Conservation (phyloP, 2,888 invertebrate genomes). For the Epinotia ramella region DNA sequence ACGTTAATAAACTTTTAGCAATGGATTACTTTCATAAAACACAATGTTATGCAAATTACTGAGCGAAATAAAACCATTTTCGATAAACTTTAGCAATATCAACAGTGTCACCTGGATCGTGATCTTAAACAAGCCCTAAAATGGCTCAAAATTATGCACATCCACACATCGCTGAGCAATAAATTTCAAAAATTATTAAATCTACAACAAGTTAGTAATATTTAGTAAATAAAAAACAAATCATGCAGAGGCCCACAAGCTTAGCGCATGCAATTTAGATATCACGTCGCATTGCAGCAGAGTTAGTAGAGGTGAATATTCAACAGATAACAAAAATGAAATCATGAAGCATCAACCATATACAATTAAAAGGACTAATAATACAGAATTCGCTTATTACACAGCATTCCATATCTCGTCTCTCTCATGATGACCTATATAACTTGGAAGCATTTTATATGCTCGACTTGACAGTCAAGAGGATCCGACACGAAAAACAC, state of each 20-base stretch:
- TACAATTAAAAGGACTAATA: neutral
- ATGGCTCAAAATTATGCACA: neutral
- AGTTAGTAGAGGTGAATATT: neutral
- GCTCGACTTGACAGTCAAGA: neutral
- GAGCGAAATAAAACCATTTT: neutral
- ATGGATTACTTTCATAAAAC: neutral
- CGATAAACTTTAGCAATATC: neutral
- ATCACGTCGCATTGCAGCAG: constrained; percentile 26
- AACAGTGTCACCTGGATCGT: too few species aligned
- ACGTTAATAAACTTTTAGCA: neutral
- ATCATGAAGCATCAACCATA: neutral
- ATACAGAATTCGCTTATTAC: neutral
- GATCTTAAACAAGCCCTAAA: neutral
- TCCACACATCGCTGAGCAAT: neutral
- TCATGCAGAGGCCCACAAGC: neutral
- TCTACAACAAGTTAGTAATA: neutral
- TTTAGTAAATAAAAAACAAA: neutral
- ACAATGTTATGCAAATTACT: neutral
- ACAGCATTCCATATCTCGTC: neutral
- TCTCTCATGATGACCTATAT: neutral
- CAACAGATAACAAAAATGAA: neutral
- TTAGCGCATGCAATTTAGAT: constrained; percentile 2
- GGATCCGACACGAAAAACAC: neutral
- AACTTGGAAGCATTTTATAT: neutral
- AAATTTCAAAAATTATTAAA: neutral